Conservation (phyloP, 2,797 vertebrate genomes). For the Catostomus latipinnis region DNA sequence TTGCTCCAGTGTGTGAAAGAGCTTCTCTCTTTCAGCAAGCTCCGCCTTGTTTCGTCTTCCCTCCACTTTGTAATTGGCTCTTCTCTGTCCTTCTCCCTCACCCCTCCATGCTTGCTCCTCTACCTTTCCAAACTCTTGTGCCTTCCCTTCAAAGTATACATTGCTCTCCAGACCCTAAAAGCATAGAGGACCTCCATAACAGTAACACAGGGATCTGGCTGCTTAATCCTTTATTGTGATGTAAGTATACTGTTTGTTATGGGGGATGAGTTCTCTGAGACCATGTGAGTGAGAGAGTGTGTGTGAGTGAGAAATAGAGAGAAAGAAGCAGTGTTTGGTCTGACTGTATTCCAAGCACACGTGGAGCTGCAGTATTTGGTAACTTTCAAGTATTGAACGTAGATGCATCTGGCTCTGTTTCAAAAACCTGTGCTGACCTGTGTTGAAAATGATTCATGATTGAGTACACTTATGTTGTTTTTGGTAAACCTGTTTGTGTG, state of each 20-base stretch:
- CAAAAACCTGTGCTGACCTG: conserved; percentile 7
- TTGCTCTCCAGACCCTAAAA: background rate
- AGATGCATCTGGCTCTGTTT: conserved; percentile 6
- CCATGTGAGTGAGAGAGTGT: conserved; percentile 30
- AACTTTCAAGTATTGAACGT: background rate
- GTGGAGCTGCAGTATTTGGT: conserved; percentile 24
- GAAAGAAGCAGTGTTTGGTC: conserved; percentile 44
- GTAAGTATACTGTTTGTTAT: conserved; percentile 19
- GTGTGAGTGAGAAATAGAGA: conserved; percentile 4
- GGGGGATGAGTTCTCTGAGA: background rate
- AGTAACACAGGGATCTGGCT: background rate
- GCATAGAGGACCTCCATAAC: background rate
- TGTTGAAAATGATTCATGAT: background rate
- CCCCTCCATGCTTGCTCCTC: conserved; percentile 38
- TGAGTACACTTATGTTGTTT: background rate
- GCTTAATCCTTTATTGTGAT: conserved; percentile 2
- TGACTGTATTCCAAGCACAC: conserved; percentile 40
- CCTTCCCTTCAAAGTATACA: conserved; percentile 59
- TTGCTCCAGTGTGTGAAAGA: conserved; percentile 49
- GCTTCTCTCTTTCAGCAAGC: conserved; percentile 54
- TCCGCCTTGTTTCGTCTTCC: conserved; percentile 34
- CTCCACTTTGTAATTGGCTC: conserved; percentile 51
- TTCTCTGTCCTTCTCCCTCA: conserved; percentile 1
- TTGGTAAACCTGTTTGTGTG: background rate
- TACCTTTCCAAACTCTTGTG: conserved; percentile 57